These are phyloP conservation scores for Jacana jacana DNA, from an alignment of 2,113 vertebrate species.

Conservation along the genomic window DNA sequence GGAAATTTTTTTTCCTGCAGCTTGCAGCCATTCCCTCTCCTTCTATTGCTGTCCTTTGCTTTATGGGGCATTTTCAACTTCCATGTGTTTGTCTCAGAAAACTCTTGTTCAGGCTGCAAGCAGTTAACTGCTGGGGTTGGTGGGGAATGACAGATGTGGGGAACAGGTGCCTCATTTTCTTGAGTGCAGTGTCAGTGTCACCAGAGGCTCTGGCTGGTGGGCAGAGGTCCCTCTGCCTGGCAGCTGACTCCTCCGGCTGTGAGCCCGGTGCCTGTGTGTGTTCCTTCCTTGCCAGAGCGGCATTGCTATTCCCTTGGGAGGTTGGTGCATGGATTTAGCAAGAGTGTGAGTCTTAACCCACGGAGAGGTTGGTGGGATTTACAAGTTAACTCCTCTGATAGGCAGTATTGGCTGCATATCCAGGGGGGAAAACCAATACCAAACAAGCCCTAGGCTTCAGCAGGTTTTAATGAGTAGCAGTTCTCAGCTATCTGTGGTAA, in stretches of 20 bases:
- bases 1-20: no score
- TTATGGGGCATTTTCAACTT: background rate
- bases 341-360: rapidly evolving
- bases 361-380: background rate
- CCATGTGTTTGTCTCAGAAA: rapidly evolving
- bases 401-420: background rate
- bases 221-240: background rate
- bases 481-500: background rate
- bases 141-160: background rate
- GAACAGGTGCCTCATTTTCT: background rate
- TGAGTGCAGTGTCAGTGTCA: background rate
- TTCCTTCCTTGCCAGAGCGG: no score
- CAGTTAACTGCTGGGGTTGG: background rate
- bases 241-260: background rate
- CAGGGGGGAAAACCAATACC: background rate
- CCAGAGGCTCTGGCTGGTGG: background rate
- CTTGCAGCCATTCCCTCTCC: no score
- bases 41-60: no score
- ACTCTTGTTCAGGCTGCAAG: background rate
- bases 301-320: rapidly evolving
- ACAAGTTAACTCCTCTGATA: background rate
- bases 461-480: background rate
- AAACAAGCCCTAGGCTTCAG: background rate
- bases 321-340: background rate
- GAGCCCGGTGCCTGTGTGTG: rapidly evolving